Conservation (phyloP, 2,888 invertebrate species). For the Tachina fera region DNA sequence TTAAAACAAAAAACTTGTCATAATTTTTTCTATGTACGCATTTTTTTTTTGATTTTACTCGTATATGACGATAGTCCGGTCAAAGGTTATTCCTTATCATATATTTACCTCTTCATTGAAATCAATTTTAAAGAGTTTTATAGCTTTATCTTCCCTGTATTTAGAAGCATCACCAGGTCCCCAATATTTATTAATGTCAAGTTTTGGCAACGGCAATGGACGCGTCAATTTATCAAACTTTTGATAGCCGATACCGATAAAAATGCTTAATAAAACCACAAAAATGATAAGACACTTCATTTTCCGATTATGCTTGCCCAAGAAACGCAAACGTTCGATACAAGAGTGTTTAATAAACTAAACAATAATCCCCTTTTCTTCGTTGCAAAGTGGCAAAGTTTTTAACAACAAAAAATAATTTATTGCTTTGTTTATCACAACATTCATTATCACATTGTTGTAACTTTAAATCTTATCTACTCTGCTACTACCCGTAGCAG, state of each 20-base stretch:
- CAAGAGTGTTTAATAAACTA: too few relatives aligned
- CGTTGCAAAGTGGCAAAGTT: too few relatives aligned
- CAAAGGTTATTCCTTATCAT: background rate
- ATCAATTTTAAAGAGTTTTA: conserved; percentile 77
- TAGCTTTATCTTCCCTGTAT: conserved; percentile 77
- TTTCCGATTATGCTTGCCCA: background rate
- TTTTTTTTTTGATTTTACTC: background rate
- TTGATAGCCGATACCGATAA: conserved; percentile 73
- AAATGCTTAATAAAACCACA: conserved; percentile 51
- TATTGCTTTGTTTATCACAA: too few relatives aligned
- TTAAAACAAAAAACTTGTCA: background rate
- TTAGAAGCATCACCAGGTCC: conserved; percentile 78
- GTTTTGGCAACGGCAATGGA: conserved; percentile 78
- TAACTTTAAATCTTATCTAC: too few relatives aligned
- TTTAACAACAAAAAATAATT: too few relatives aligned
- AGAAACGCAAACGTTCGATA: too few relatives aligned
- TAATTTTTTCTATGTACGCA: background rate
- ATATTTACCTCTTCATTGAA: conserved; percentile 73
- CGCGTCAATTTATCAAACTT: conserved; percentile 76
- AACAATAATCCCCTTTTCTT: too few relatives aligned
- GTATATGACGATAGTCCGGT: background rate
- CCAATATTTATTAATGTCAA: conserved; percentile 81
- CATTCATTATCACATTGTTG: too few relatives aligned
- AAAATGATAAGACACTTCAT: conserved; percentile 56
- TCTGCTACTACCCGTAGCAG: too few relatives aligned